Percentiles rank a stretch among this genome's conserved stretches.
These are phyloP conservation scores for Norana najaformis DNA, from an alignment of 2,888 invertebrate genomes.

Conservation along the genomic window DNA sequence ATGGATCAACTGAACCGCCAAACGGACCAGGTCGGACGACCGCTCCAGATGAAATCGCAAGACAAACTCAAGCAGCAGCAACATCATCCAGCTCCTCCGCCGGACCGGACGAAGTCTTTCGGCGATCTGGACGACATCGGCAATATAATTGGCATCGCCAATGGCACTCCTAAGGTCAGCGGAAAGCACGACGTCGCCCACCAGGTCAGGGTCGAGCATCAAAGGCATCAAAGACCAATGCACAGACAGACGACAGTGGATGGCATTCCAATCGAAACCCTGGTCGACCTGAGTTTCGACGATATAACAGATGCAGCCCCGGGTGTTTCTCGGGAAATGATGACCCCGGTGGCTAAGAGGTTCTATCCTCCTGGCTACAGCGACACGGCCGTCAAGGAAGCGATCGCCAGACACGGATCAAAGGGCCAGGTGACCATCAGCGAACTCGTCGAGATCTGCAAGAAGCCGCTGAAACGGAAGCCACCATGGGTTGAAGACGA, in stretches of 20 bases:
- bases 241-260: conserved; percentile 13
- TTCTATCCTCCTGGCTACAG: conserved; percentile 38
- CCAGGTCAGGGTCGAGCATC: neutral
- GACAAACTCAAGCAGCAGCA: conserved; percentile 18
- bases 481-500: conserved; percentile 53
- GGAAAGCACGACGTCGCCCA: neutral
- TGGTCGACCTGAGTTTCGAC: conserved; percentile 36
- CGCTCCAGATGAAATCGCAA: conserved; percentile 6
- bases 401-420: conserved; percentile 46
- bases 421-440: conserved; percentile 55
- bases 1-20: conserved; percentile 37
- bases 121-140: conserved; percentile 9
- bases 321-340: conserved; percentile 4
- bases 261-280: conserved; percentile 30
- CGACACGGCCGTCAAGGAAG: conserved; percentile 37
- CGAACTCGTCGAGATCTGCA: conserved; percentile 55
- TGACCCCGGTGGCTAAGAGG: conserved; percentile 17
- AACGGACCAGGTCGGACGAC: neutral
- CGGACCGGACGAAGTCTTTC: conserved; percentile 10
- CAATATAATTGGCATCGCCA: neutral
- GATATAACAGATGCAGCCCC: neutral
- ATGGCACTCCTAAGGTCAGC: neutral
- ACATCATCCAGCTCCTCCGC: neutral
- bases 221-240: neutral
- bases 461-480: conserved; percentile 48